Percentiles rank a stretch among this genome's conserved stretches.
phyloP scores from a whole-genome alignment of 2,797 vertebrate species.

The Antennarius maculatus region DNA sequence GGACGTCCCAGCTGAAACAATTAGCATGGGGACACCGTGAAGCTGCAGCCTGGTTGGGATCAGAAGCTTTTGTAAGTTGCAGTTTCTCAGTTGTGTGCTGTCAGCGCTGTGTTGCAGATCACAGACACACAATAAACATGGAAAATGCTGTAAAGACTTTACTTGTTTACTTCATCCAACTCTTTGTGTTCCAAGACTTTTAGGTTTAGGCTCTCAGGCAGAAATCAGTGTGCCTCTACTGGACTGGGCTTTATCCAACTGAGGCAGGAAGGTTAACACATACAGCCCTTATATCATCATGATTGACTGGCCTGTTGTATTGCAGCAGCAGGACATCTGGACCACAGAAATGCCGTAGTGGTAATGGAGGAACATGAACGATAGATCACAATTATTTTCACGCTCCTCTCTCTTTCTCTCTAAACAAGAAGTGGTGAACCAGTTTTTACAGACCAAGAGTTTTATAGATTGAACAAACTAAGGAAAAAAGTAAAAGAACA shows the following conservation, averaged over 20 bases:
- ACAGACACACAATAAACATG: constrained; percentile 16
- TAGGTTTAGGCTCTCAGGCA: background rate
- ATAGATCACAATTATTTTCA: constrained; percentile 34
- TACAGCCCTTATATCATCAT: constrained; percentile 12
- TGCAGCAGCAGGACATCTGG: constrained; percentile 11
- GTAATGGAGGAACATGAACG: constrained; percentile 14
- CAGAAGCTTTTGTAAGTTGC: constrained; percentile 22
- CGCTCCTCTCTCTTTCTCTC: background rate
- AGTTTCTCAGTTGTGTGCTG: constrained; percentile 38
- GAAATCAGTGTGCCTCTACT: background rate
- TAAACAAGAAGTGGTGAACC: no score
- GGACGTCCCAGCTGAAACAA: constrained; percentile 69
- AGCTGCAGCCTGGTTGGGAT: constrained; percentile 25
- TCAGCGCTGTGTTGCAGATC: constrained; percentile 38
- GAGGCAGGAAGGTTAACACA: constrained; percentile 2
- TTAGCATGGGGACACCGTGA: constrained; percentile 39
- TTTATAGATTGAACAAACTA: no score
- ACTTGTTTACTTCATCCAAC: constrained; percentile 6
- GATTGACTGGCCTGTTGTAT: constrained; percentile 19
- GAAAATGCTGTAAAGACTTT: constrained; percentile 11
- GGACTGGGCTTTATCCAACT: background rate
- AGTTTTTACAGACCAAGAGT: no score
- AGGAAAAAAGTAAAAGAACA: no score
- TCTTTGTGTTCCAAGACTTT: background rate
- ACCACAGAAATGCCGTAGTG: constrained; percentile 3